Evolutionary conservation across 2,113 vertebrate genomes (phyloP).

Genomic region (Cyprinus carpio): DNA sequence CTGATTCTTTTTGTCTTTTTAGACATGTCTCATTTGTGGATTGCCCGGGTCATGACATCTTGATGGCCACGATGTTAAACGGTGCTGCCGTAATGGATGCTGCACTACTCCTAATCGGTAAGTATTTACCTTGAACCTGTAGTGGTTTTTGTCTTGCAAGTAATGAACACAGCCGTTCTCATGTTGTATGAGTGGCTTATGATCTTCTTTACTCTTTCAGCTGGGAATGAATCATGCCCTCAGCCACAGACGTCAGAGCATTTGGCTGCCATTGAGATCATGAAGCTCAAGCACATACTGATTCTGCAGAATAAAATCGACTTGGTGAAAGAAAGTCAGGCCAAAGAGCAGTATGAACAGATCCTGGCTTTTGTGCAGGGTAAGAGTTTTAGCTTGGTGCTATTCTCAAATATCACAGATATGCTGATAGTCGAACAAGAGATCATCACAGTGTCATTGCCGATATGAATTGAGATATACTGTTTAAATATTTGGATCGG

Average conservation of each 20-base stretch:
- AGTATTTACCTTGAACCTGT: not conserved
- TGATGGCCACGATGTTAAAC: conserved; percentile 99
- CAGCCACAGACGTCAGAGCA: conserved; percentile 99
- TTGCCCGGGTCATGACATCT: conserved; percentile 97
- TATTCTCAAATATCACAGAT: not conserved
- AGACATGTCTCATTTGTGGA: conserved; percentile 99
- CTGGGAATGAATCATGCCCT: conserved; percentile 97
- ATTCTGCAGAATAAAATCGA: conserved; percentile 99
- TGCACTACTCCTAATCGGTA: conserved; percentile 91
- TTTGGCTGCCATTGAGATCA: conserved; percentile 98
- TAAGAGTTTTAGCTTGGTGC: conserved; percentile 57
- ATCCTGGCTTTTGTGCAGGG: conserved; percentile 99
- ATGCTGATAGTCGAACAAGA: not conserved
- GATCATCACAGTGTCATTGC: too few species aligned
- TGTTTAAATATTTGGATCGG: too few species aligned
- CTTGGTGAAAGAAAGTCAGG: conserved; percentile 98
- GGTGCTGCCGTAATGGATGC: conserved; percentile 98
- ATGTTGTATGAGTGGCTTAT: not conserved
- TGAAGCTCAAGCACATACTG: conserved; percentile 99
- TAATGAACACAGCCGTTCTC: not conserved
- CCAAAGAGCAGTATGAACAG: conserved; percentile 98
- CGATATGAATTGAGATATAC: too few species aligned
- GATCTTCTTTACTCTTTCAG: conserved; percentile 68
- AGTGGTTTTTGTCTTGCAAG: not conserved
- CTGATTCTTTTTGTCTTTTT: conserved; percentile 1